Evolutionary conservation across 2,797 vertebrate genomes (phyloP).

Genomic region (Scolopax bukidnonensis): DNA sequence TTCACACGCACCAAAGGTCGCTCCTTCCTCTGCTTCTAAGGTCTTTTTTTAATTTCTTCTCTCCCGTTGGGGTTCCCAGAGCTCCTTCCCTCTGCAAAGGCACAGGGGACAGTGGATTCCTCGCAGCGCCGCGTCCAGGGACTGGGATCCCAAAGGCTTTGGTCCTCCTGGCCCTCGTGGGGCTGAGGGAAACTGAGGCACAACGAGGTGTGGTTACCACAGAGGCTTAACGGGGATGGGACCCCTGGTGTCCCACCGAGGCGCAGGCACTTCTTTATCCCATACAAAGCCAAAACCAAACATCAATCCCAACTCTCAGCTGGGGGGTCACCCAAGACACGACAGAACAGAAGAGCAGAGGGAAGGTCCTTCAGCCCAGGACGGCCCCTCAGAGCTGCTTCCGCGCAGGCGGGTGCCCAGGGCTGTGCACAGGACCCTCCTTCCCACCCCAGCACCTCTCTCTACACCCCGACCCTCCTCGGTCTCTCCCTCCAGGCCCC

Average conservation of each 20-base stretch:
- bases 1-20: fast-evolving
- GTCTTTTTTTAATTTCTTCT: not conserved
- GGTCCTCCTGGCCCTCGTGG: fast-evolving
- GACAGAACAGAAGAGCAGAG: not conserved
- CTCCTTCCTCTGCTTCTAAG: not conserved
- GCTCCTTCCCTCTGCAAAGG: not conserved
- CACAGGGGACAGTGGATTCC: not conserved
- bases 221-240: not conserved
- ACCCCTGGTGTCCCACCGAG: not conserved
- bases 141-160: not conserved
- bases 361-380: not conserved
- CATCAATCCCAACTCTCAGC: fast-evolving
- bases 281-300: not conserved
- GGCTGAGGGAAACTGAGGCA: not conserved
- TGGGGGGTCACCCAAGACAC: fast-evolving
- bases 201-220: fast-evolving
- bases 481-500: not conserved
- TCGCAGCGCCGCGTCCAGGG: no score
- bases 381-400: fast-evolving
- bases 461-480: fast-evolving
- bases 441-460: not conserved
- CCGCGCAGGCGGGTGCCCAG: not conserved
- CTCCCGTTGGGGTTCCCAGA: not conserved
- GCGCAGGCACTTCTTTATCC: not conserved
- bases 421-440: not conserved